phyloP scores from a whole-genome alignment of 1,140 invertebrate species.

The Atopsyche davidsoni region DNA sequence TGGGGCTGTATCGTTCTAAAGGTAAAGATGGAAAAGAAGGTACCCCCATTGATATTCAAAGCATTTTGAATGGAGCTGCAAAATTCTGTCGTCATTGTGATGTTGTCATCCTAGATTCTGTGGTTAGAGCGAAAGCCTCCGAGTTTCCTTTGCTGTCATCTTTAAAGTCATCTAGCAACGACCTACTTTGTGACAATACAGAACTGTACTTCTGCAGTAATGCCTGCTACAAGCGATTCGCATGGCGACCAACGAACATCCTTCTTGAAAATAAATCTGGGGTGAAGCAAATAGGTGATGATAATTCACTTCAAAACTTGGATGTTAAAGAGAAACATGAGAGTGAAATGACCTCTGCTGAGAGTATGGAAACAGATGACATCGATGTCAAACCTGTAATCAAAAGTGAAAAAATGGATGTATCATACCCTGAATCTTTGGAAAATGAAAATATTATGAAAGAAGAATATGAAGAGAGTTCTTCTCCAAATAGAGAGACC shows the following conservation, averaged over 20 bases:
- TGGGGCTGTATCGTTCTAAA: slow-evolving; percentile 73
- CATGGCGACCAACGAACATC: slow-evolving; percentile 48
- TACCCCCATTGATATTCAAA: slow-evolving; percentile 80
- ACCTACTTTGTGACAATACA: slow-evolving; percentile 53
- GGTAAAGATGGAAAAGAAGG: slow-evolving; percentile 81
- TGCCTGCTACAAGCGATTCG: slow-evolving; percentile 73
- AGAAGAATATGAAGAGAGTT: slow-evolving; percentile 50
- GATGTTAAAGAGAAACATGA: slow-evolving; percentile 43
- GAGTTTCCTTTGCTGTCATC: slow-evolving; percentile 69
- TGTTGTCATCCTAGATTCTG: slow-evolving; percentile 76
- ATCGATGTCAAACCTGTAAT: slow-evolving; percentile 47
- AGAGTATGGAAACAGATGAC: slow-evolving; percentile 48
- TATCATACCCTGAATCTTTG: slow-evolving; percentile 45
- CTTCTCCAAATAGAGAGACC: slow-evolving; percentile 41
- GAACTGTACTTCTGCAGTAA: slow-evolving; percentile 80
- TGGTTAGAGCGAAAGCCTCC: slow-evolving; percentile 72
- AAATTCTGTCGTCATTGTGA: slow-evolving; percentile 91
- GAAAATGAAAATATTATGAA: slow-evolving; percentile 46
- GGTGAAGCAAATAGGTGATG: slow-evolving; percentile 8
- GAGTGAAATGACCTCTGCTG: slow-evolving; percentile 42
- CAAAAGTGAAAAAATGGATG: slow-evolving; percentile 48
- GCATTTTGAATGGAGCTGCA: slow-evolving; percentile 78
- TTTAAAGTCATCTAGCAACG: slow-evolving; percentile 59
- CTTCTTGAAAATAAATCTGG: slow-evolving; percentile 44
- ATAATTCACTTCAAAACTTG: slow-evolving; percentile 42